Conservation (phyloP, 2,797 vertebrate species). For the Cynopterus sphinx region DNA sequence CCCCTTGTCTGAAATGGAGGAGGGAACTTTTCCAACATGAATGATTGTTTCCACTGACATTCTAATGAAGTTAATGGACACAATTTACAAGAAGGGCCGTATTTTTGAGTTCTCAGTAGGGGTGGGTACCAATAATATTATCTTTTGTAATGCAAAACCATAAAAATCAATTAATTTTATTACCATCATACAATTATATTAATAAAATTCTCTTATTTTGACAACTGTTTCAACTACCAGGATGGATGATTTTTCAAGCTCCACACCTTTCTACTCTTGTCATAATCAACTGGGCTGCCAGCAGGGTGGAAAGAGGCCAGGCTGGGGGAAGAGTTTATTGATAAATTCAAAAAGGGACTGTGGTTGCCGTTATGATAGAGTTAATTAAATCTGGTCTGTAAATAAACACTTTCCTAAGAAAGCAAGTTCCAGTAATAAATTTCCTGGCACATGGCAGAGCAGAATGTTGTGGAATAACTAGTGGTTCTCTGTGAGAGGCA, state of each 20-base stretch:
- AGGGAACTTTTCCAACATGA: conserved; percentile 65
- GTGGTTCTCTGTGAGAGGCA: conserved; percentile 12
- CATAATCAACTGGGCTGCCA: neutral
- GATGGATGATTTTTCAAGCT: conserved; percentile 58
- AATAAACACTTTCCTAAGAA: conserved; percentile 47
- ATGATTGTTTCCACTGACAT: conserved; percentile 50
- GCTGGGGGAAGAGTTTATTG: neutral
- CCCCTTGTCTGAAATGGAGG: conserved; percentile 48
- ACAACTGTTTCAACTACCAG: conserved; percentile 27
- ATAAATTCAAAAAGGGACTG: neutral
- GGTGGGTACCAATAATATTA: conserved; percentile 63
- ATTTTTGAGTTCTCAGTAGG: conserved; percentile 3
- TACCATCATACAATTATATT: conserved; percentile 52
- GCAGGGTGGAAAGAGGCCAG: neutral
- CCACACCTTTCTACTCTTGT: neutral
- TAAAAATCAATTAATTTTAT: conserved; percentile 73
- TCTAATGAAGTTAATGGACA: conserved; percentile 70
- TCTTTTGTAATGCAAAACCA: conserved; percentile 65
- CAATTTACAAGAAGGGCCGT: conserved; percentile 59
- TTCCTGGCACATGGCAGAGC: neutral
- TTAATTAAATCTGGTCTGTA: neutral
- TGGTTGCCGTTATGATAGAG: neutral
- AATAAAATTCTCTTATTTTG: conserved; percentile 58
- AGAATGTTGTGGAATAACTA: neutral
- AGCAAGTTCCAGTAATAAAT: conserved; percentile 42